phyloP scores from a whole-genome alignment of 2,888 invertebrate species.

The Acheta domesticus region DNA sequence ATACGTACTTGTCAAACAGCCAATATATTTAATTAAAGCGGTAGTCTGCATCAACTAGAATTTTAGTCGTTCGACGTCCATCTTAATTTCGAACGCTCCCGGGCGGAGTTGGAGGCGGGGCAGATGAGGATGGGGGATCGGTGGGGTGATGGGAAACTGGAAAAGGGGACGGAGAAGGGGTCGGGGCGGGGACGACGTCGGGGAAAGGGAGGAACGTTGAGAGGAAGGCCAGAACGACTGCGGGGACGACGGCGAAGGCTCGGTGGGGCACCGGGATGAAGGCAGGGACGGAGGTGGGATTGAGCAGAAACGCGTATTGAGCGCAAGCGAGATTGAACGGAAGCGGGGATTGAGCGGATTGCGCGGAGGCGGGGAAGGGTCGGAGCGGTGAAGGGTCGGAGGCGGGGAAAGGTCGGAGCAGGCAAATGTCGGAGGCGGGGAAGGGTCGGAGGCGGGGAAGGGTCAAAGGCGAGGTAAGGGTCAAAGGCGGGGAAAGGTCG shows the following conservation, averaged over 20 bases:
- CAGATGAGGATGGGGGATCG: background rate
- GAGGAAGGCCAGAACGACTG: no score
- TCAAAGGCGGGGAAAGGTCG: background rate
- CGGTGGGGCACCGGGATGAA: no score
- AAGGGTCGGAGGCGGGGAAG: background rate
- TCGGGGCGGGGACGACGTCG: background rate
- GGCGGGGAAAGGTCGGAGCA: background rate
- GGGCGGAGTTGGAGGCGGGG: no score
- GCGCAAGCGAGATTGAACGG: no score
- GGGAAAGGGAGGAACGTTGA: no score
- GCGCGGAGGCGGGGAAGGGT: background rate
- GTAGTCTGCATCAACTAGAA: constrained; percentile 6
- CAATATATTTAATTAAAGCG: constrained; percentile 18
- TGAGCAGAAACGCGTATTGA: no score
- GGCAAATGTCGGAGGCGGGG: background rate
- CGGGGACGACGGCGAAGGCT: no score
- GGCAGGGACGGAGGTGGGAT: no score
- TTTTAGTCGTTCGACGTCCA: constrained; percentile 10
- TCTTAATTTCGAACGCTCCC: background rate
- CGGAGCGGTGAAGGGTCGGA: background rate
- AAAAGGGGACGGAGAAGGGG: background rate
- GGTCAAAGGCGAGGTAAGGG: no score
- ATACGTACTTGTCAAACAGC: background rate
- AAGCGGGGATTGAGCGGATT: no score
- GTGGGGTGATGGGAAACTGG: background rate